Base-by-base conservation (phyloP, 2,797 vertebrate genomes). In the Rhinella marina region DNA sequence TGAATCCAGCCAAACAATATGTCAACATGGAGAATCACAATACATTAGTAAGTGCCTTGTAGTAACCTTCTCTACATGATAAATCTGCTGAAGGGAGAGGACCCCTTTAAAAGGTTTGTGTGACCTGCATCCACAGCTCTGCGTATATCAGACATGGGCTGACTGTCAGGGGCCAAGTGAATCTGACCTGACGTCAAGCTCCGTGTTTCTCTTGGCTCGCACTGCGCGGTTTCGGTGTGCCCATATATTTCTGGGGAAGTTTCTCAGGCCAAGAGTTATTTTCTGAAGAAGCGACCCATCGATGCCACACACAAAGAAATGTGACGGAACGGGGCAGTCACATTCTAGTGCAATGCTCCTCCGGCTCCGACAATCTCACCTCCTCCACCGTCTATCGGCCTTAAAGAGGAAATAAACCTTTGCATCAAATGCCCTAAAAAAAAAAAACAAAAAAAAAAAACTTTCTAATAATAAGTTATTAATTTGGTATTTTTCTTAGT, bases 171-270 rank as follows among this genome's bases (percentile, higher is more conserved):
- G 78, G 78, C 78, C 78, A 32, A 48, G 29, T 21, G 5, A 80
- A 57, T 32, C 56, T 19, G 3, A 56, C 50, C 27, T 41, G 56
- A 81, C 56, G 29, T 29, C 52, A 62, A 61, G 78, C 29, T 52
- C 50, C 25, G 73, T 54, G 48, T 77, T 77, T 77, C n/a, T 54
- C 73, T 77, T 77, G 73, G 73, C 73, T 7, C 25, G 7, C 48
- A 41, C 3, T 19, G 66, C 27, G 66, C 5, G 13, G 27, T 62
- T 62, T 70, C 17, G 73, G 32, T 52, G 73, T 25, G 48, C 73
- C 73, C 73, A 54, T n/a, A 9, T 52, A 75, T 50, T 75, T 75
- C 41, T 75, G 72, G 72, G 41, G 50, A 75, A 77, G 73, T 23
- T 77, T 6, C 73, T 17, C 48, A 17, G 13, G 48, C 73, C 73